Conservation (phyloP, 1,140 invertebrate species). For the Aricia agestis region DNA sequence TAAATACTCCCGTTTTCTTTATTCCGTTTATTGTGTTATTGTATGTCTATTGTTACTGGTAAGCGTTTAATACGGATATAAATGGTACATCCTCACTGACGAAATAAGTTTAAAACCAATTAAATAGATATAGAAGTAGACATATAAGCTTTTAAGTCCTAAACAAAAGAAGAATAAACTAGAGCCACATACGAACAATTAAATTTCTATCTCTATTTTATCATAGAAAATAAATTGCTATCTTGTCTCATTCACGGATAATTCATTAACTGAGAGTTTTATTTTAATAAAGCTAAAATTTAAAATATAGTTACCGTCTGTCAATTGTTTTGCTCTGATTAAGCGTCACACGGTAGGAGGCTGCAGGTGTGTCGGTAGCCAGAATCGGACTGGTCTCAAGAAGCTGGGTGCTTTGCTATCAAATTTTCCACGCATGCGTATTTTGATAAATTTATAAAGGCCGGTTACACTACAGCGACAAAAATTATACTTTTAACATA, state of each 20-base stretch:
- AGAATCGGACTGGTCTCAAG: constrained; percentile 36
- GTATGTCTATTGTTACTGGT: no score
- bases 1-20: no score
- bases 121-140: no score
- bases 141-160: no score
- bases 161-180: no score
- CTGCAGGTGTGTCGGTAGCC: constrained; percentile 23
- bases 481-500: not conserved
- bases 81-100: no score
- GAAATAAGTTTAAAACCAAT: no score
- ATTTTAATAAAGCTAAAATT: not conserved
- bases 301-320: constrained; percentile 28
- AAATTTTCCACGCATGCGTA: constrained; percentile 45
- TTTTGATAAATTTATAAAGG: constrained; percentile 19
- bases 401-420: constrained; percentile 43
- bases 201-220: no score
- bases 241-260: not conserved
- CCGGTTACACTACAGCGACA: not conserved
- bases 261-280: not conserved
- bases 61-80: no score
- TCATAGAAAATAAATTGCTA: not conserved
- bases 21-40: no score
- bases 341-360: constrained; percentile 15
- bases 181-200: not conserved
- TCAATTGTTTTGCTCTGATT: constrained; percentile 24